These are phyloP conservation scores for Xiphias gladius DNA, from an alignment of 2,113 vertebrate species.

Conservation along the genomic window DNA sequence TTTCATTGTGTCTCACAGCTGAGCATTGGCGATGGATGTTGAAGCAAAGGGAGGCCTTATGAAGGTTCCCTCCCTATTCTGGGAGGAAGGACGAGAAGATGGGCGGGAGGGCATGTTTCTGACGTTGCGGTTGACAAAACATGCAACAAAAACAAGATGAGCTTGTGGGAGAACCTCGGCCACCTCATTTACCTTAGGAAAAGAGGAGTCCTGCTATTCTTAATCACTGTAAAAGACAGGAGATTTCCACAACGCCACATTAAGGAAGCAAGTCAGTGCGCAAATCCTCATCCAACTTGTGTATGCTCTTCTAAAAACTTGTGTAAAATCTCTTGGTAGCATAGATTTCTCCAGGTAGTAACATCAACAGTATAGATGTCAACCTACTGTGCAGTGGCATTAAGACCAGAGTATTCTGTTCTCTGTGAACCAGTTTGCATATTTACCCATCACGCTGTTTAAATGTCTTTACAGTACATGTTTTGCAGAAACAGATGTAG, in stretches of 20 bases:
- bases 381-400: conserved; percentile 68
- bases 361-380: conserved; percentile 69
- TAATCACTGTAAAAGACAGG: conserved; percentile 73
- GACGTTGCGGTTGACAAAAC: conserved; percentile 49
- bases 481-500: conserved; percentile 76
- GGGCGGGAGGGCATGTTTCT: conserved; percentile 9
- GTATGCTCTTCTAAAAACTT: conserved; percentile 56
- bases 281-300: conserved; percentile 61
- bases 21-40: conserved; percentile 57
- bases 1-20: conserved; percentile 72
- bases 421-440: conserved; percentile 61
- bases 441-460: conserved; percentile 58
- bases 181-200: conserved; percentile 76
- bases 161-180: conserved; percentile 60
- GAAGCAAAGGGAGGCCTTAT: conserved; percentile 61
- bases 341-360: conserved; percentile 67
- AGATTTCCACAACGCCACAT: conserved; percentile 67
- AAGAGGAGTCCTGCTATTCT: conserved; percentile 76
- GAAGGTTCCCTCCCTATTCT: conserved; percentile 65
- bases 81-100: conserved; percentile 42
- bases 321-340: conserved; percentile 69
- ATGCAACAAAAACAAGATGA: conserved; percentile 61
- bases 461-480: conserved; percentile 69
- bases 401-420: conserved; percentile 63
- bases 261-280: conserved; percentile 52